phyloP scores from a whole-genome alignment of 2,888 invertebrate species.

The Dryomyza anilis region DNA sequence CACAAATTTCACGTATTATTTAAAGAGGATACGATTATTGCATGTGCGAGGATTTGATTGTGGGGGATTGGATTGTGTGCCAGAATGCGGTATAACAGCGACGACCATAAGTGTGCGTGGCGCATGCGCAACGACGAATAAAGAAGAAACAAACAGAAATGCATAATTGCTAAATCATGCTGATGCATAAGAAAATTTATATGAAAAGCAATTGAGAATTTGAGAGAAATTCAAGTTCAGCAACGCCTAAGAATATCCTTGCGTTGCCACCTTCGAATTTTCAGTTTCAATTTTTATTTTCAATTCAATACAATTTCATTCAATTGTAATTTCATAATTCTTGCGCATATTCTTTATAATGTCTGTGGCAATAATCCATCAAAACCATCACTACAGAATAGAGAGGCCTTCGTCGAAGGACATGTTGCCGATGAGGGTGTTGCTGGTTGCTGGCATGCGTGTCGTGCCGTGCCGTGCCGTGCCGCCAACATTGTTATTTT shows the following conservation, averaged over 20 bases:
- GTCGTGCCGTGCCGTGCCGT: too few species aligned
- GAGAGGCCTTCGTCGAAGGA: too few species aligned
- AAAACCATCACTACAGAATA: too few species aligned
- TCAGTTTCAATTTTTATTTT: conserved; percentile 10
- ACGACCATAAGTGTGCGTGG: conserved; percentile 19
- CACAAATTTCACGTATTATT: background rate
- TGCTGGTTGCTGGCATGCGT: too few species aligned
- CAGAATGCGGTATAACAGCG: too few species aligned
- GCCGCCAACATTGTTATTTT: background rate
- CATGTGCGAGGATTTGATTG: background rate
- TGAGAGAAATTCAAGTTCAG: too few species aligned
- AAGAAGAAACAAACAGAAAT: background rate
- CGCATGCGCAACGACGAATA: conserved; percentile 26
- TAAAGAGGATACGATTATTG: background rate
- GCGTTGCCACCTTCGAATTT: conserved; percentile 16
- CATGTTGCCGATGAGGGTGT: conserved; percentile 12
- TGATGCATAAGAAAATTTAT: too few species aligned
- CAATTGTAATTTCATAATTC: conserved; percentile 17
- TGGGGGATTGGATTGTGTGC: too few species aligned
- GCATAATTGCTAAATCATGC: conserved; percentile 4
- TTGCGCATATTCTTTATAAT: background rate
- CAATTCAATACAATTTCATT: conserved; percentile 6
- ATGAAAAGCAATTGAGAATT: too few species aligned
- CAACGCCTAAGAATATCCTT: background rate
- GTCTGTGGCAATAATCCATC: conserved; percentile 15